Base-by-base conservation (phyloP, 2,113 vertebrate species). In the Gasterosteus nipponicus region DNA sequence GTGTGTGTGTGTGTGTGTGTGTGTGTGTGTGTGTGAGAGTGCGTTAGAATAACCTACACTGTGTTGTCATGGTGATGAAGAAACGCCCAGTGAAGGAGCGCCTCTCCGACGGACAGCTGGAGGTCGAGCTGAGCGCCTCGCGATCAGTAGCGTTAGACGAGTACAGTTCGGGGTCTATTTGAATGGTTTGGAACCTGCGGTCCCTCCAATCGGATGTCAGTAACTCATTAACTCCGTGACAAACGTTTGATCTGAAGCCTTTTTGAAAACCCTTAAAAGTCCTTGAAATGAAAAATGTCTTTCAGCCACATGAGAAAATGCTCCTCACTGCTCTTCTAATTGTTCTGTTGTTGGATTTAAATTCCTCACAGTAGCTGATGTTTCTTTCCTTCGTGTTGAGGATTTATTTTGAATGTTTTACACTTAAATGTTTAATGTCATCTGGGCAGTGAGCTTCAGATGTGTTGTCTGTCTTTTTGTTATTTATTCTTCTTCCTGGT, bases 401-500 rank as follows among this genome's bases (percentile, higher is more conserved):
- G 46, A 16, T 63, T 71, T 5, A 66, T 44, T 66, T 58, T 16
- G 11, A 63, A 41, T 26, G 22, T 26, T 26, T 26, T 26, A 64
- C 64, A n/a, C 7, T n/a, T 42, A 42, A 26, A 39, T 41, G 53
- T 75, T 11, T 11, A 44, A 11, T 7, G 11, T 46, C 10, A 10
- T 12, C 29, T 57, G n/a, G 65, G 44, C 22, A 19, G n/a, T 3
- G 47, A 62, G 59, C 58, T 33, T n/a, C 60, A 26, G 49, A 35
- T 60, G 38, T 47, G 44, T 14, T 3, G 39, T 75, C 29, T 0
- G n/a, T 61, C 51, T 60, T 53, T 12, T 65, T 22, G 6, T 75
- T 78, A 81, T 87, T 83, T 83, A 79, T 84, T 62, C 19, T 63
- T 74, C 18, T 47, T 57, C 71, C 63, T 78, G 81, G 77, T 87